These are phyloP conservation scores for Pteria penguin DNA, from an alignment of 2,888 invertebrate genomes.

Conservation along the genomic window DNA sequence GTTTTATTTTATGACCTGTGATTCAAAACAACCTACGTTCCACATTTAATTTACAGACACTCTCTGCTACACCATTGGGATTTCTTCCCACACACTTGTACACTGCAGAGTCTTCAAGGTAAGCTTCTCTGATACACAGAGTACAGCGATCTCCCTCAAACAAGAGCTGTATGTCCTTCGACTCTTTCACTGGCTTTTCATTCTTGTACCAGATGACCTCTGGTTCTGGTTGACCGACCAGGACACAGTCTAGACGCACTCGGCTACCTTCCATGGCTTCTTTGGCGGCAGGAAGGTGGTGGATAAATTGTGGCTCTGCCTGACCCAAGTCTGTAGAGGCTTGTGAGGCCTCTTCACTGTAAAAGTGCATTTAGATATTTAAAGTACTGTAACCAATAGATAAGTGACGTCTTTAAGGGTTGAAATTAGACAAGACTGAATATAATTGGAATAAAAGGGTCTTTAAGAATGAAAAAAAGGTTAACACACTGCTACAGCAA, in stretches of 20 bases:
- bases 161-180: constrained; percentile 88
- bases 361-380: too few species aligned
- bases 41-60: constrained; percentile 92
- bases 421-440: too few species aligned
- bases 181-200: constrained; percentile 90
- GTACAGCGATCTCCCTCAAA: constrained; percentile 88
- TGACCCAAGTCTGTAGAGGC: constrained; percentile 86
- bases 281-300: constrained; percentile 70
- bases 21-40: constrained; percentile 75
- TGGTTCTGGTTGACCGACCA: constrained; percentile 81
- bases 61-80: constrained; percentile 90
- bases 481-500: too few species aligned
- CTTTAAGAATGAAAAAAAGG: too few species aligned
- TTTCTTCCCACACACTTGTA: constrained; percentile 93
- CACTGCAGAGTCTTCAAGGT: constrained; percentile 87
- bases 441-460: too few species aligned
- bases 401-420: too few species aligned
- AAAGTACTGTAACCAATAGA: too few species aligned
- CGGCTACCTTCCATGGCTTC: constrained; percentile 76
- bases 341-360: constrained; percentile 71
- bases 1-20: too few species aligned
- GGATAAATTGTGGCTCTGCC: constrained; percentile 82
- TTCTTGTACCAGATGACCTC: constrained; percentile 88
- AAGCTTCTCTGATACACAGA: constrained; percentile 81
- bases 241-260: constrained; percentile 80